Evolutionary conservation across 1,140 invertebrate species (phyloP), one percentile per base, ranked within the genome.

Genomic region (Lepidurus apus): DNA sequence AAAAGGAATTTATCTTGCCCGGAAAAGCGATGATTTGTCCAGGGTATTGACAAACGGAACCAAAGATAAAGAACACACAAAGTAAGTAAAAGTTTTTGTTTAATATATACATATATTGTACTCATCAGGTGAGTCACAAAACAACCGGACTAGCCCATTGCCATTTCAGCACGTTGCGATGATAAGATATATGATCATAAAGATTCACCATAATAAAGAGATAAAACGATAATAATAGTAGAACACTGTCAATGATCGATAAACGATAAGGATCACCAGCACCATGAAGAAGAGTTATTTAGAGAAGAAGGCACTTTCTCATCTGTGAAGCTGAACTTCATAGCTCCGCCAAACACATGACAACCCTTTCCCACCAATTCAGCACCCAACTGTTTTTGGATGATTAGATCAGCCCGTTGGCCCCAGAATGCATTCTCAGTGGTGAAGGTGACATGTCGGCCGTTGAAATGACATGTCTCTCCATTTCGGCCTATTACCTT

Each of bases 391-490:
- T 82, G 80, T 47, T 80, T 78, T 74, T 85, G 83, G 34, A 84
- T 83, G 17, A 85, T 81, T 82, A 85, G 83, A 75, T 83, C 83
- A 34, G 84, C 84, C 77, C 82, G 83, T 79, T 84, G 83, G 43
- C 84, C 84, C 75, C 82, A 81, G 81, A 82, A 85, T 11, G 83
- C 80, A 43, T 82, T 81, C 43, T 83, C 81, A 7, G 83, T 81
- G n/a, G 80, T 79, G 79, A 85, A 85, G 76, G 42, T 80, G 43
- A 85, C 78, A 75, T 83, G 79, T 10, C 77, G 75, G 73, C 82
- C 80, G 17, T 78, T 8, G 47, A 81, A 82, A 47, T 77, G 79
- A 74, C 82, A 83, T 11, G 81, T 76, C 17, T 82, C 79, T 7
- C 82, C 81, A 42, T 82, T 81, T 4, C 81, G 80, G 26, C 83